Base-by-base conservation (phyloP, 2,888 invertebrate genomes). In the Lagria hirta region DNA sequence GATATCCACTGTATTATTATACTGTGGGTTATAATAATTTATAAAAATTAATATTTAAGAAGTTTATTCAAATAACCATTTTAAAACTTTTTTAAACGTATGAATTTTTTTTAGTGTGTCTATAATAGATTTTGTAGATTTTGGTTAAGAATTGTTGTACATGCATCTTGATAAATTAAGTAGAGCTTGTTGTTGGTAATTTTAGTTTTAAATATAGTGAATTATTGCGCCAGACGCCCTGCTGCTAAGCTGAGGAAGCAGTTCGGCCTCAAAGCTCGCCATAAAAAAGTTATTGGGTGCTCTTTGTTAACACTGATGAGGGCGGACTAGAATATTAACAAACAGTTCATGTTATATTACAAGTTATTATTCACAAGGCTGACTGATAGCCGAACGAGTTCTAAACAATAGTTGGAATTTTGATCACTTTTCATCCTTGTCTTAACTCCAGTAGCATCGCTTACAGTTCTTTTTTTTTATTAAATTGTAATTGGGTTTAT, bases 231-330 rank as follows among this genome's bases (percentile, higher is more conserved):
- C 58, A 58, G 55, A 51, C 46, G 52, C 54, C 61, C 60, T 44
- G 63, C 61, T 61, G 61, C 30, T 51, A 51, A 46, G 18, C 54
- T 47, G 49, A 14, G 51, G 55, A 56, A 53, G 53, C 52, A 51
- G 42, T 56, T 48, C 52, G 51, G 56, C 60, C 56, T 60, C 53
- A 62, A 62, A 56, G 58, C 62, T 58, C 53, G 58, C 58, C 55
- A 61, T 61, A 63, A 61, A 62, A 63, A 61, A 60, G 58, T 62
- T 63, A 64, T 64, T 63, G 59, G 60, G 55, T 51, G 58, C 61
- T 54, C 47, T 62, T 65, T 64, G 64, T 65, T 61, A 57, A 45
- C 56, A 51, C 52, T 64, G 65, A 64, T 64, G 65, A 64, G 62
- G 63, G 65, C 61, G 65, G 60, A 59, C 60, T 56, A 52, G 52